Conservation (phyloP, 2,797 vertebrate genomes). For the Enteromius paludinosus region DNA sequence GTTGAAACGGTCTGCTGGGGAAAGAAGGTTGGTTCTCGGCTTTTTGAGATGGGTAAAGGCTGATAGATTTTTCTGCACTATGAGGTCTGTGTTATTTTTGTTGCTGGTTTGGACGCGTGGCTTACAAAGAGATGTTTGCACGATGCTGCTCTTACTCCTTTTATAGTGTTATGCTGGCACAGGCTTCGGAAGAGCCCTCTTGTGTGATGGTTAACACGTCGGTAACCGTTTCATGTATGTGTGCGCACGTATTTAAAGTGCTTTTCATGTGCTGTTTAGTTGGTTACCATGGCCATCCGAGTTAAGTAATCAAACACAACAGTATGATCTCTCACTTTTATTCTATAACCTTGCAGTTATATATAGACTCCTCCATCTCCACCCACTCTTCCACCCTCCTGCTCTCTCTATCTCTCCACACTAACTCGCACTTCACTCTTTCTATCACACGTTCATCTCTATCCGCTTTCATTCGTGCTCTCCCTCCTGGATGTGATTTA, state of each 20-base stretch:
- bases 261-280: slow-evolving; percentile 50
- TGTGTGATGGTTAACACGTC: slow-evolving; percentile 19
- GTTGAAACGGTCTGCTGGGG: slow-evolving; percentile 41
- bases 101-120: slow-evolving; percentile 53
- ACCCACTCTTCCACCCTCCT: slow-evolving; percentile 72
- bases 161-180: slow-evolving; percentile 35
- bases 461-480: slow-evolving; percentile 55
- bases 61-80: slow-evolving; percentile 46
- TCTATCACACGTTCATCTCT: slow-evolving; percentile 56
- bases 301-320: slow-evolving; percentile 80
- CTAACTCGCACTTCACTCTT: slow-evolving; percentile 38
- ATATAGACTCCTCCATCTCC: slow-evolving; percentile 80
- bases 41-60: slow-evolving; percentile 46
- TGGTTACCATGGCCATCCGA: slow-evolving; percentile 61
- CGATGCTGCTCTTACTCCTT: slow-evolving; percentile 22
- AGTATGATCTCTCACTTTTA: slow-evolving; percentile 77
- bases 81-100: slow-evolving; percentile 48
- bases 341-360: slow-evolving; percentile 78
- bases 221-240: neutral
- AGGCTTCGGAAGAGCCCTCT: slow-evolving; percentile 32
- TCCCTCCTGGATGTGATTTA: slow-evolving; percentile 34
- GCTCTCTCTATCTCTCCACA: slow-evolving; percentile 66
- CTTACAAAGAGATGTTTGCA: slow-evolving; percentile 30
- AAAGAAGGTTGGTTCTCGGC: slow-evolving; percentile 24
- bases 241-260: neutral